These are phyloP conservation scores for Acipenser transmontanus DNA, from an alignment of 2,797 vertebrate species.

Conservation along the genomic window DNA sequence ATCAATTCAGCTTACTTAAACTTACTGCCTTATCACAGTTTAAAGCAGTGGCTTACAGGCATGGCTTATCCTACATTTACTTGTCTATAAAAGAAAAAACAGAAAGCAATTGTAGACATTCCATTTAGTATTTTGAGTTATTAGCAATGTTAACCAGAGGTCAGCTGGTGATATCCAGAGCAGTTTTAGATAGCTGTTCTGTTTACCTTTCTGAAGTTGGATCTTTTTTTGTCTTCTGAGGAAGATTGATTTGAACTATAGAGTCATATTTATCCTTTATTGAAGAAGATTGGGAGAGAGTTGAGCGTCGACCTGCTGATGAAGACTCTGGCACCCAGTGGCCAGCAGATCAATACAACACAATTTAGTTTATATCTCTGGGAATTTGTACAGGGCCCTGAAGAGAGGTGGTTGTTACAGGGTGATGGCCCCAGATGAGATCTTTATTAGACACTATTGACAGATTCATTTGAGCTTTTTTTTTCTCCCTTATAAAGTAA, in stretches of 20 bases:
- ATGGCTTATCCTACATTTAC: too few species aligned
- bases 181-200: constrained; percentile 37
- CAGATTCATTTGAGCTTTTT: constrained; percentile 57
- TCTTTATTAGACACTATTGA: constrained; percentile 68
- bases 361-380: constrained; percentile 65
- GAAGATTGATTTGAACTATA: constrained; percentile 50
- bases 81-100: too few species aligned
- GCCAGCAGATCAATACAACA: constrained; percentile 59
- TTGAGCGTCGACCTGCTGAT: constrained; percentile 17
- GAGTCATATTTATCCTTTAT: constrained; percentile 59
- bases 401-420: constrained; percentile 49
- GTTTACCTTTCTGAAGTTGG: constrained; percentile 29
- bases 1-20: too few species aligned
- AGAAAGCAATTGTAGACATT: too few species aligned
- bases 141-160: constrained; percentile 53
- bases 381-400: constrained; percentile 42
- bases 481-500: constrained; percentile 49
- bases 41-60: too few species aligned
- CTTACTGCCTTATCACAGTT: too few species aligned
- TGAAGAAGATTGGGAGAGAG: constrained; percentile 55
- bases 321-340: constrained; percentile 43
- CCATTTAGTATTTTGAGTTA: constrained; percentile 15
- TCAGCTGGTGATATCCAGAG: constrained; percentile 55
- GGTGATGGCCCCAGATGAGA: constrained; percentile 64
- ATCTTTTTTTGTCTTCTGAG: constrained; percentile 44